A percentile compares a stretch with the other conserved stretches of the same genome.
Conservation (phyloP, 2,113 vertebrate species). For the Gymnobelideus leadbeateri region DNA sequence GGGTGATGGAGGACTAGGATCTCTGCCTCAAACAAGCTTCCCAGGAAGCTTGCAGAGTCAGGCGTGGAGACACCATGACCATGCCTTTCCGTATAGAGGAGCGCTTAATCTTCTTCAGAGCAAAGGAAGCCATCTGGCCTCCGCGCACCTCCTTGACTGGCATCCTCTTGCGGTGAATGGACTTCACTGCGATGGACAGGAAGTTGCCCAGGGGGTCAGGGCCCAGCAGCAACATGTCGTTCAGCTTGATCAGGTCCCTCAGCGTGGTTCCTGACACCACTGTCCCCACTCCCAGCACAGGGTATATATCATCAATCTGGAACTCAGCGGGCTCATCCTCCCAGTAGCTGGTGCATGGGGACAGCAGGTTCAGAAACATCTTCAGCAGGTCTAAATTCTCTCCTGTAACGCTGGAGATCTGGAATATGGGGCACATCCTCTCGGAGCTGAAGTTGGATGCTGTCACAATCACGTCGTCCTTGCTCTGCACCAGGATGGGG, state of each 20-base stretch:
- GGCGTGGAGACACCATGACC: conserved; percentile 97
- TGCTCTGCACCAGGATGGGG: conserved; percentile 97
- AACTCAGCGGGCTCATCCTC: conserved; percentile 99
- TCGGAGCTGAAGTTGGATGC: conserved; percentile 99
- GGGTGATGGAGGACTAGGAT: conserved; percentile 98
- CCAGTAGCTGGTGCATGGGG: conserved; percentile 95
- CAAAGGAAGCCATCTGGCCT: conserved; percentile 98
- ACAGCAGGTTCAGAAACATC: conserved; percentile 99
- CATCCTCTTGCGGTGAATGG: conserved; percentile 98
- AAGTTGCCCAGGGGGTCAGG: conserved; percentile 97
- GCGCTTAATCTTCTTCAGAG: conserved; percentile 99
- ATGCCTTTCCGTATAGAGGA: conserved; percentile 98
- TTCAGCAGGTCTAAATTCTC: conserved; percentile 98
- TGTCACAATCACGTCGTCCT: conserved; percentile 97
- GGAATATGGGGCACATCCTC: conserved; percentile 99
- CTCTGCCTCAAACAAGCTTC: conserved; percentile 99
- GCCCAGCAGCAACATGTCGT: conserved; percentile 95
- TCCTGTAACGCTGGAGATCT: conserved; percentile 97
- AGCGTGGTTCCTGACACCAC: conserved; percentile 98
- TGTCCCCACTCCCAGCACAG: conserved; percentile 98
- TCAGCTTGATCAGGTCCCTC: conserved; percentile 95
- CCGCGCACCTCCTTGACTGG: conserved; percentile 97
- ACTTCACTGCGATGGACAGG: conserved; percentile 96
- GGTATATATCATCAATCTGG: conserved; percentile 99
- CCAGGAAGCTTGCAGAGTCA: conserved; percentile 98